Percentiles rank a stretch among this genome's conserved stretches.
Conservation (phyloP, 1,140 invertebrate genomes). For the Drosophila virilis region DNA sequence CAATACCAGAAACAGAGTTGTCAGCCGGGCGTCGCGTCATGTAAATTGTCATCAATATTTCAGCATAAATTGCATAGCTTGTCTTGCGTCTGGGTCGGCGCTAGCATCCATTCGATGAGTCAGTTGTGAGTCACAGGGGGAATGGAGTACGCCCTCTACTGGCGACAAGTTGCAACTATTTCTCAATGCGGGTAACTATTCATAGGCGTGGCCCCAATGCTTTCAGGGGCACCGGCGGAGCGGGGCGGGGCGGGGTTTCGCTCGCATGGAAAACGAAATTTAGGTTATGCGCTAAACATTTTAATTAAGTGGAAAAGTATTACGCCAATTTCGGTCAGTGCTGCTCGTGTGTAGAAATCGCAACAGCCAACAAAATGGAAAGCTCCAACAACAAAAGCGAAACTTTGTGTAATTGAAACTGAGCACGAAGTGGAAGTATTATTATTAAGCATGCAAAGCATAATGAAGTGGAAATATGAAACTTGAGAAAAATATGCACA, state of each 20-base stretch:
- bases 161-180: conserved; percentile 1
- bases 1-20: conserved; percentile 8
- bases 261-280: conserved; percentile 68
- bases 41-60: conserved; percentile 70
- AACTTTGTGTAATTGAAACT: conserved; percentile 80
- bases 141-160: conserved; percentile 2
- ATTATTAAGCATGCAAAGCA: conserved; percentile 82
- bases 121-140: conserved; percentile 36
- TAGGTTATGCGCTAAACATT: conserved; percentile 79
- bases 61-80: conserved; percentile 47
- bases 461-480: conserved; percentile 81
- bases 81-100: background rate
- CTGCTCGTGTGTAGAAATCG: conserved; percentile 67
- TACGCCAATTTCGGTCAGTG: conserved; percentile 75
- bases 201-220: too few species aligned
- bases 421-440: conserved; percentile 80
- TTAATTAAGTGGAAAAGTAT: conserved; percentile 82
- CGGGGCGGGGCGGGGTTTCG: background rate
- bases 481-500: conserved; percentile 54
- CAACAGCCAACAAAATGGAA: conserved; percentile 75
- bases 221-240: background rate
- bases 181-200: background rate
- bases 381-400: conserved; percentile 74
- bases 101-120: conserved; percentile 32
- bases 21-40: conserved; percentile 46